Evolutionary conservation across 2,113 vertebrate species (phyloP).

Genomic region (Tauraco erythrolophus): DNA sequence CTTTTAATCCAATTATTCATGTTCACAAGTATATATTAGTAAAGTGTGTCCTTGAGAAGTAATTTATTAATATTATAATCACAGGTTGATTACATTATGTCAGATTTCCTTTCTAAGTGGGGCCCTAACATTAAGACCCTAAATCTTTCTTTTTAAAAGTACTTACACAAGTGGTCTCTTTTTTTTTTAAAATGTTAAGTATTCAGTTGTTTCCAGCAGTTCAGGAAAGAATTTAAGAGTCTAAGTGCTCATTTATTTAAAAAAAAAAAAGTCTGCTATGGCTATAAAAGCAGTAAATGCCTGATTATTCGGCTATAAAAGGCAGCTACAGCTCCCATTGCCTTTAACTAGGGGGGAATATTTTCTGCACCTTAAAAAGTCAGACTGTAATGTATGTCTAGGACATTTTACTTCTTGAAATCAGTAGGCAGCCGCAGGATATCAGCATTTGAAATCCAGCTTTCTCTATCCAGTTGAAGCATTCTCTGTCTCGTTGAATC

Average conservation of each 20-base stretch:
- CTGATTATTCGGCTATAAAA: not conserved
- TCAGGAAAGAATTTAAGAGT: not conserved
- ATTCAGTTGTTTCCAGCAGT: not conserved
- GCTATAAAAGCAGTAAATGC: not conserved
- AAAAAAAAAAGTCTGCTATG: not conserved
- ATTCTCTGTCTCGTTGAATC: not conserved
- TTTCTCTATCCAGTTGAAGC: not conserved
- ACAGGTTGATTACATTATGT: not conserved
- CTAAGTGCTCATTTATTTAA: not conserved
- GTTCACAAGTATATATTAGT: not conserved
- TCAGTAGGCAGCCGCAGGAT: fast-evolving
- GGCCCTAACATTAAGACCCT: not conserved
- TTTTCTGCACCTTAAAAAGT: not conserved
- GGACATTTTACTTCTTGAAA: not conserved
- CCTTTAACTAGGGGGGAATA: not conserved
- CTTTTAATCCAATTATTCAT: not conserved
- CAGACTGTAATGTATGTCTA: not conserved
- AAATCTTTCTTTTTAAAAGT: not conserved
- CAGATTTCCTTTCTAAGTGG: not conserved
- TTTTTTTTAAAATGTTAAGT: not conserved
- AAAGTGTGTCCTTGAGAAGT: not conserved
- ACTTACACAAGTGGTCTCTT: not conserved
- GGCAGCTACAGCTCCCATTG: not conserved
- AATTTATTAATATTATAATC: not conserved
- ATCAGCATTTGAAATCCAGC: not conserved